Conservation (phyloP, 2,888 invertebrate genomes). For the Mesodorylaimus sp. region DNA sequence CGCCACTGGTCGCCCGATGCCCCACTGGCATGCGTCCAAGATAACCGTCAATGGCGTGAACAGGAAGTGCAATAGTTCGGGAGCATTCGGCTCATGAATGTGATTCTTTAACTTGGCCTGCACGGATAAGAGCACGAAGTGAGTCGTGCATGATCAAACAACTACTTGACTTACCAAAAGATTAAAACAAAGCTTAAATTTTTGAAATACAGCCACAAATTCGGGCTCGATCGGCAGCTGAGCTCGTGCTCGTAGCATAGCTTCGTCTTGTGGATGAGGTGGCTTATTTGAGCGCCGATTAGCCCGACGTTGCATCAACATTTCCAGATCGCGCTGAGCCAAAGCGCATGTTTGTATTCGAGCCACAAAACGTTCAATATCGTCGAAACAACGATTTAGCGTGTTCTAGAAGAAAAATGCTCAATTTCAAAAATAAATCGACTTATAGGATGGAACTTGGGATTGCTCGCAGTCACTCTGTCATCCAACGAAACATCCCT, state of each 20-base stretch:
- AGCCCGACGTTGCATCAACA: too few relatives aligned
- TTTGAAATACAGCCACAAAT: conserved; percentile 91
- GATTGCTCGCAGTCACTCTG: too few relatives aligned
- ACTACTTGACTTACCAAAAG: conserved; percentile 44
- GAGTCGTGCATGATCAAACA: too few relatives aligned
- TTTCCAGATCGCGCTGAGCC: conserved; percentile 74
- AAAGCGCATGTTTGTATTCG: conserved; percentile 88
- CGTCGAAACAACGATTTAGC: conserved; percentile 90
- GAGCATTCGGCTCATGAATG: conserved; percentile 97
- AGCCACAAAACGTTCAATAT: conserved; percentile 96
- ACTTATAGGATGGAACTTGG: too few relatives aligned
- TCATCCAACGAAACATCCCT: too few relatives aligned
- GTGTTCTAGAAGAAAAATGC: conserved; percentile 42
- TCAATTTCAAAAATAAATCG: too few relatives aligned
- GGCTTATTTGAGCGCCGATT: too few relatives aligned
- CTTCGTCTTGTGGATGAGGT: neutral
- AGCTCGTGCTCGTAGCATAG: conserved; percentile 42
- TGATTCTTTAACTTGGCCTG: conserved; percentile 81
- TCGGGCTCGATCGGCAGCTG: conserved; percentile 86
- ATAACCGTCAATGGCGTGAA: conserved; percentile 93
- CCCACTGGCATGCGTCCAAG: conserved; percentile 54
- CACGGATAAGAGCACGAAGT: conserved; percentile 11
- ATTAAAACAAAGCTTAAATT: conserved; percentile 95
- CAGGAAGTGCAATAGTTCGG: conserved; percentile 89
- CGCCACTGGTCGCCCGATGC: conserved; percentile 16